phyloP scores from a whole-genome alignment of 2,113 vertebrate species.

The Eulemur macaco region DNA sequence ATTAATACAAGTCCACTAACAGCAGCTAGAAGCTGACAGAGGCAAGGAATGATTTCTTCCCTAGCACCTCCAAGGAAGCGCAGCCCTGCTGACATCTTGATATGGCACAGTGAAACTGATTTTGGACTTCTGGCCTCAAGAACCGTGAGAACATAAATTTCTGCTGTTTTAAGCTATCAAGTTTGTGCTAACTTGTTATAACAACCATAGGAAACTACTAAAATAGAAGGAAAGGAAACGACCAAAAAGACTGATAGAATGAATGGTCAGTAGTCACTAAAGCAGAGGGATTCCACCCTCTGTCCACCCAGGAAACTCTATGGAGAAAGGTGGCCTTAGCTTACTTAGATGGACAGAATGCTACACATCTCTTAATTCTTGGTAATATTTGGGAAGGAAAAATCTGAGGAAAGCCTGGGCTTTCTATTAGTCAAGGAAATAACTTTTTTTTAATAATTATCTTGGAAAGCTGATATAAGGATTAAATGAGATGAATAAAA shows the following conservation, averaged over 20 bases:
- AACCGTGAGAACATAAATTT: neutral
- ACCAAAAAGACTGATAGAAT: neutral
- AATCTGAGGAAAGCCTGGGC: neutral
- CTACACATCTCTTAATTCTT: neutral
- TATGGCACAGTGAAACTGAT: neutral
- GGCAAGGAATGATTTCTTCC: neutral
- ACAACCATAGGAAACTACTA: neutral
- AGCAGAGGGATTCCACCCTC: rapidly evolving
- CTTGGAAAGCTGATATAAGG: neutral
- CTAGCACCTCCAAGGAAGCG: neutral
- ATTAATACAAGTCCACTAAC: neutral
- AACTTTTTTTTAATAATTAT: neutral
- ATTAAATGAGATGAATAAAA: neutral
- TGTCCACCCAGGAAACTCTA: too few relatives aligned
- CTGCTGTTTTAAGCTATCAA: neutral
- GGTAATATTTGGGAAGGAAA: neutral
- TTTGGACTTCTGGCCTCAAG: neutral
- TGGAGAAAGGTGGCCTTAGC: neutral
- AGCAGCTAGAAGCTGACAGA: neutral
- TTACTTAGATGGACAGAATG: neutral
- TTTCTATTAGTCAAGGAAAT: neutral
- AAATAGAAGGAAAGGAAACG: neutral
- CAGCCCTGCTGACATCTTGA: rapidly evolving
- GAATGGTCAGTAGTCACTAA: neutral
- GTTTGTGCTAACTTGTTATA: neutral